Percentiles rank a stretch among this genome's conserved stretches.
Evolutionary conservation across 2,113 vertebrate genomes (phyloP).

Genomic region (Larimichthys crocea): DNA sequence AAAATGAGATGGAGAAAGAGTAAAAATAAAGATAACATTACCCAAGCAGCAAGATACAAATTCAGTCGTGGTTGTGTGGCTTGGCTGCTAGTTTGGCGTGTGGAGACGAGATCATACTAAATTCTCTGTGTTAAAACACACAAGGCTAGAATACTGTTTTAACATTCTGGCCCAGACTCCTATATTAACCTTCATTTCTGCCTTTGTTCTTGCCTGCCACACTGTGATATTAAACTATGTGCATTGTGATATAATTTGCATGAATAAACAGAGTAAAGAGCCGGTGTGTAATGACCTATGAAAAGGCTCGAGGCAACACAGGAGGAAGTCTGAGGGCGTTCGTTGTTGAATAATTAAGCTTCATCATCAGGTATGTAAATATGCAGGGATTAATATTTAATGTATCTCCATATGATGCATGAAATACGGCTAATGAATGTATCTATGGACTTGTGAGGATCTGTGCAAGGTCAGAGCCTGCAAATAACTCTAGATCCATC

Average conservation of each 20-base stretch:
- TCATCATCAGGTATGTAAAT: conserved; percentile 63
- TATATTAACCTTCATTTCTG: conserved; percentile 34
- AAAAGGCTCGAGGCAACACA: conserved; percentile 34
- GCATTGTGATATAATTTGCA: conserved; percentile 57
- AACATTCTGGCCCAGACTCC: neutral
- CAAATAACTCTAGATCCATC: conserved; percentile 33
- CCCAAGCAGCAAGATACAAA: neutral
- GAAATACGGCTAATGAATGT: conserved; percentile 28
- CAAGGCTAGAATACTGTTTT: conserved; percentile 20
- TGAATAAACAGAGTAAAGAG: conserved; percentile 50
- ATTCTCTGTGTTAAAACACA: conserved; percentile 14
- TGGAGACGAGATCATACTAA: conserved; percentile 1
- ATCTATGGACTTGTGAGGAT: neutral
- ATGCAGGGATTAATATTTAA: conserved; percentile 51
- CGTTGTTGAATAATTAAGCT: conserved; percentile 61
- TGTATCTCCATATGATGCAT: conserved; percentile 35
- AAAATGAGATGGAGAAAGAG: conserved; percentile 27
- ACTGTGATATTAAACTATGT: conserved; percentile 52
- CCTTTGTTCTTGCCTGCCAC: conserved; percentile 37
- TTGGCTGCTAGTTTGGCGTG: neutral
- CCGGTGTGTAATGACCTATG: conserved; percentile 49
- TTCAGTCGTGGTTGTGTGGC: conserved; percentile 6
- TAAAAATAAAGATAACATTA: conserved; percentile 18
- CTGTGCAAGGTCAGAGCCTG: conserved; percentile 35
- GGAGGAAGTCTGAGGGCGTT: conserved; percentile 48